A percentile compares a stretch with the other conserved stretches of the same genome.
These are phyloP conservation scores for Perithous albicinctus DNA, from an alignment of 2,888 invertebrate species.

Conservation along the genomic window DNA sequence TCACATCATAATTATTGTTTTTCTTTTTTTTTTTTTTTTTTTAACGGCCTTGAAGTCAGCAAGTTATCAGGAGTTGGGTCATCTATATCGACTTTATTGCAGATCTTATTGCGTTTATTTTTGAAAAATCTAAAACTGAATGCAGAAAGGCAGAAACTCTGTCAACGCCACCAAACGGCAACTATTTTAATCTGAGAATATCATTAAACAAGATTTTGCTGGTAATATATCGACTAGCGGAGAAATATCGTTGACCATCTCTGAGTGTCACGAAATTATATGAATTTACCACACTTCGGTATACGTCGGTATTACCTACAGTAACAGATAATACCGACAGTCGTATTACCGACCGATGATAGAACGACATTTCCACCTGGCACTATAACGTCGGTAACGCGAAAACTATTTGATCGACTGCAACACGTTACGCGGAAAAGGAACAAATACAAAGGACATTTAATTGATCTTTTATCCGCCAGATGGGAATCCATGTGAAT, in stretches of 20 bases:
- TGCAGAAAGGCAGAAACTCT: neutral
- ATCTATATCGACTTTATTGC: neutral
- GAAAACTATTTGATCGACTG: neutral
- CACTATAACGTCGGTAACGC: neutral
- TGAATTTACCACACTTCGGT: neutral
- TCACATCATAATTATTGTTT: no score
- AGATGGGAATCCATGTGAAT: conserved; percentile 1
- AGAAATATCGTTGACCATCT: neutral
- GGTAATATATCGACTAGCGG: neutral
- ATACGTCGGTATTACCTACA: conserved; percentile 21
- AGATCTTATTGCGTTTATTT: neutral
- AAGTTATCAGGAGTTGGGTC: no score
- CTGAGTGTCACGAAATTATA: neutral
- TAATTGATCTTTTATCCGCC: neutral
- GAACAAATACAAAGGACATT: neutral
- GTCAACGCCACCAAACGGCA: neutral
- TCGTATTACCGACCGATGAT: conserved; percentile 12
- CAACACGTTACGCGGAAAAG: neutral
- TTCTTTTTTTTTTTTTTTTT: no score
- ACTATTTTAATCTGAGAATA: neutral
- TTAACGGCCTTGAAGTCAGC: no score
- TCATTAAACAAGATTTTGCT: neutral
- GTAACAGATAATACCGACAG: no score
- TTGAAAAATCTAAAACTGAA: neutral
- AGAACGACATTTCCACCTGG: neutral